These are phyloP conservation scores for Passer domesticus DNA, from an alignment of 2,113 vertebrate species.

Conservation along the genomic window DNA sequence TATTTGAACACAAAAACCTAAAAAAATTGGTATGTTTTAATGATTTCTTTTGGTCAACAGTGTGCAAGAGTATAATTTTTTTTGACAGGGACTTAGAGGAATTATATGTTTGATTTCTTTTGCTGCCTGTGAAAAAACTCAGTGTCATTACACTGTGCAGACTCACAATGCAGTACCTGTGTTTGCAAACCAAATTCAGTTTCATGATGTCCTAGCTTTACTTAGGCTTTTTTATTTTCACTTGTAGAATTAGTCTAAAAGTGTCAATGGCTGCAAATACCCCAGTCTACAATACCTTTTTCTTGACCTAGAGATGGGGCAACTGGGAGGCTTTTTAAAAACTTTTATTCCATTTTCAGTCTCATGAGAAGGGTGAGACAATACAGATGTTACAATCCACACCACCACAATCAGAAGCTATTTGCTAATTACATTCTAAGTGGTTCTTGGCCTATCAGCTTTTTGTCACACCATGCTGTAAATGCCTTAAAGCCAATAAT, in stretches of 20 bases:
- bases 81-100: background rate
- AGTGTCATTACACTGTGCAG: background rate
- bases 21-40: background rate
- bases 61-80: background rate
- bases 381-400: no score
- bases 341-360: background rate
- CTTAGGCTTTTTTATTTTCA: background rate
- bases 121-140: background rate
- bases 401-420: background rate
- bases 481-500: background rate
- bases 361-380: background rate
- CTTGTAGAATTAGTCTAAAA: background rate
- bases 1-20: background rate
- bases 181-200: background rate
- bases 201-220: background rate
- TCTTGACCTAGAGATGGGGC: background rate
- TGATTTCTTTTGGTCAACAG: background rate
- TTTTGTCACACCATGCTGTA: background rate
- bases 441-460: background rate
- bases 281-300: background rate
- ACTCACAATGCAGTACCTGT: background rate
- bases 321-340: background rate
- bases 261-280: background rate
- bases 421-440: background rate
- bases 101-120: background rate